phyloP scores from a whole-genome alignment of 2,888 invertebrate species.

The Bembecia ichneumoniformis region DNA sequence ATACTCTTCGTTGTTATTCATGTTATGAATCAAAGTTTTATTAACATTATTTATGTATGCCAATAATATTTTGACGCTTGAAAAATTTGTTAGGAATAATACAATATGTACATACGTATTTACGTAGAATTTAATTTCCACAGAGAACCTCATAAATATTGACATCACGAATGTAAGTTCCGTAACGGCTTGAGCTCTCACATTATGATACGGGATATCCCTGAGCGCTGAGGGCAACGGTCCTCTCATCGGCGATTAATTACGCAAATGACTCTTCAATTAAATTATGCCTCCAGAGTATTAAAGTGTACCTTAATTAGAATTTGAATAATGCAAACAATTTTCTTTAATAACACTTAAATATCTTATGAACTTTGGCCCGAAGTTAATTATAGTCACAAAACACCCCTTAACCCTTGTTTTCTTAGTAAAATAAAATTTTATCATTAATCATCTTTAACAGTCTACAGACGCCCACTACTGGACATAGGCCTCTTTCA shows the following conservation, averaged over 20 bases:
- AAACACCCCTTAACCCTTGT: too few species aligned
- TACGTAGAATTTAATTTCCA: not conserved
- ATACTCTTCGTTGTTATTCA: too few species aligned
- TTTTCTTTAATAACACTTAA: not conserved
- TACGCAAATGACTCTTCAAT: slow-evolving; percentile 11
- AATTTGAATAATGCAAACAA: not conserved
- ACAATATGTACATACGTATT: too few species aligned
- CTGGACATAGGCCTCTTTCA: too few species aligned
- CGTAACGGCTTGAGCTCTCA: not conserved
- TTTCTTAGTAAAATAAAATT: too few species aligned
- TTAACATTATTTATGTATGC: too few species aligned
- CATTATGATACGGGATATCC: slow-evolving; percentile 4
- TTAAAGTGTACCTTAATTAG: not conserved
- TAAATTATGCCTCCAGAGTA: slow-evolving; percentile 6
- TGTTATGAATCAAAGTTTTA: too few species aligned
- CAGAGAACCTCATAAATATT: not conserved
- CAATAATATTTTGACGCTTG: too few species aligned
- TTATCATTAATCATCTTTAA: too few species aligned
- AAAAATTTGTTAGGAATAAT: too few species aligned
- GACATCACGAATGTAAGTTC: not conserved
- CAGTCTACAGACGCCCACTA: too few species aligned
- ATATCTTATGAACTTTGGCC: not conserved
- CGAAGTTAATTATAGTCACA: too few species aligned
- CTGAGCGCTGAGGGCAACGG: slow-evolving; percentile 4
- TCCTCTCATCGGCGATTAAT: slow-evolving; percentile 9